Conservation (phyloP, 2,113 vertebrate species). For the Oplegnathus fasciatus region DNA sequence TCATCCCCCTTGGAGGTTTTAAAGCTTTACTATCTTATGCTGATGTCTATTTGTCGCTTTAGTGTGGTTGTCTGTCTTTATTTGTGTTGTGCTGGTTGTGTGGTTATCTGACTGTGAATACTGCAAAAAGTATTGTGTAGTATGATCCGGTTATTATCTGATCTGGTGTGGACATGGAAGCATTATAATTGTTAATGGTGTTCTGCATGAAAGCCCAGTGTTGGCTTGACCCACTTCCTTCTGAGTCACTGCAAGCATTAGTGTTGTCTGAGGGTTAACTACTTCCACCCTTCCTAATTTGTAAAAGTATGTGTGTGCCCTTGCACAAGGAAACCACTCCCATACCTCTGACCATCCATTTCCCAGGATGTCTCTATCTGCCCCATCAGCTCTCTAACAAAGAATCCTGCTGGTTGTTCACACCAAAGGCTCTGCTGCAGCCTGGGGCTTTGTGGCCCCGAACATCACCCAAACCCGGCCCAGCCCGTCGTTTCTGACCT, state of each 20-base stretch:
- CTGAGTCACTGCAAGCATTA: slow-evolving; percentile 19
- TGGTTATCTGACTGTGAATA: no score
- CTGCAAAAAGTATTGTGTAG: not conserved
- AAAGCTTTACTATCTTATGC: no score
- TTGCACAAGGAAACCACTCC: slow-evolving; percentile 15
- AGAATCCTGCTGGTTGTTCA: slow-evolving; percentile 31
- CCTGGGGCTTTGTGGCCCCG: not conserved
- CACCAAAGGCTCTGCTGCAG: slow-evolving; percentile 34
- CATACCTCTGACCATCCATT: slow-evolving; percentile 24
- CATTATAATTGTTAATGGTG: slow-evolving; percentile 22
- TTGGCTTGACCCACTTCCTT: slow-evolving; percentile 32
- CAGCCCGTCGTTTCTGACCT: slow-evolving; percentile 15
- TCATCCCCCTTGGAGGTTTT: no score
- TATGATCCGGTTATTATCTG: not conserved
- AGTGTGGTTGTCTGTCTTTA: no score
- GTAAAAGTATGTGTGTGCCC: slow-evolving; percentile 24
- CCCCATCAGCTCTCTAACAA: slow-evolving; percentile 49
- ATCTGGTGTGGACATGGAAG: not conserved
- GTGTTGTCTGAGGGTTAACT: slow-evolving; percentile 32
- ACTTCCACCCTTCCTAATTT: slow-evolving; percentile 27
- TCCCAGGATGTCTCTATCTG: slow-evolving; percentile 62
- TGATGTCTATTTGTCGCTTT: not conserved
- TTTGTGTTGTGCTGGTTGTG: no score
- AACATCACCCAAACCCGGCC: not conserved
- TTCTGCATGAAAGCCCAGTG: slow-evolving; percentile 4